A percentile compares a stretch with the other conserved stretches of the same genome.
Conservation (phyloP, 1,140 invertebrate species). For the Drosophila erecta region DNA sequence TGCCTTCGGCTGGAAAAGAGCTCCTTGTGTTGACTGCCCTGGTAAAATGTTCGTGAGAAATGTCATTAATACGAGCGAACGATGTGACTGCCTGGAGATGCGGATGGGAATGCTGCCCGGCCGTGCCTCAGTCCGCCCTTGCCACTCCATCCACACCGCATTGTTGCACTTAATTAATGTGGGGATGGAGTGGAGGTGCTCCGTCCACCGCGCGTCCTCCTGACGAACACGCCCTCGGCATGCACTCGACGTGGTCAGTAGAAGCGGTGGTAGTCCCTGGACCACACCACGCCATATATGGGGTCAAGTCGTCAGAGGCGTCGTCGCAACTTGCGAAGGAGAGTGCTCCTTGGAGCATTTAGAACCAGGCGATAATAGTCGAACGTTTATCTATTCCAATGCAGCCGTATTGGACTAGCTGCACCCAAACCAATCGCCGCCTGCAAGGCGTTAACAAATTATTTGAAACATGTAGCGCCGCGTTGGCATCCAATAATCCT, state of each 20-base stretch:
- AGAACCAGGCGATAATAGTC: constrained; percentile 58
- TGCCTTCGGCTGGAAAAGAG: constrained; percentile 25
- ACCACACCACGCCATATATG: constrained; percentile 47
- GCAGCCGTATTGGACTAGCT: constrained; percentile 10
- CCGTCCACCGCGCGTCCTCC: constrained; percentile 33
- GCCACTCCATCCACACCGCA: constrained; percentile 51
- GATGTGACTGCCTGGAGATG: constrained; percentile 60
- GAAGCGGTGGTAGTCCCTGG: constrained; percentile 11
- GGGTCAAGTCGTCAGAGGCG: constrained; percentile 71
- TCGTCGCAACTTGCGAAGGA: constrained; percentile 55
- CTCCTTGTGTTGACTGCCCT: constrained; percentile 55
- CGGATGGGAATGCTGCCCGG: constrained; percentile 49
- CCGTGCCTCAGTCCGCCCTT: constrained; percentile 17
- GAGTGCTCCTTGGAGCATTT: constrained; percentile 62
- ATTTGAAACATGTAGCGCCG: constrained; percentile 76
- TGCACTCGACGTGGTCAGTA: constrained; percentile 33
- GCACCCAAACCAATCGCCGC: constrained; percentile 58
- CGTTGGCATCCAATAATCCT: constrained; percentile 66
- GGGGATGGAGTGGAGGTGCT: constrained; percentile 39
- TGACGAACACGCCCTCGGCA: constrained; percentile 63
- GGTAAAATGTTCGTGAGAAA: constrained; percentile 79
- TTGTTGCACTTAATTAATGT: constrained; percentile 82
- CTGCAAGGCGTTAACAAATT: constrained; percentile 72
- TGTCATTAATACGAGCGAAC: constrained; percentile 80
- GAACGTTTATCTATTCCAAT: constrained; percentile 66